Conservation (phyloP, 2,888 invertebrate species). For the Leucoma salicis region DNA sequence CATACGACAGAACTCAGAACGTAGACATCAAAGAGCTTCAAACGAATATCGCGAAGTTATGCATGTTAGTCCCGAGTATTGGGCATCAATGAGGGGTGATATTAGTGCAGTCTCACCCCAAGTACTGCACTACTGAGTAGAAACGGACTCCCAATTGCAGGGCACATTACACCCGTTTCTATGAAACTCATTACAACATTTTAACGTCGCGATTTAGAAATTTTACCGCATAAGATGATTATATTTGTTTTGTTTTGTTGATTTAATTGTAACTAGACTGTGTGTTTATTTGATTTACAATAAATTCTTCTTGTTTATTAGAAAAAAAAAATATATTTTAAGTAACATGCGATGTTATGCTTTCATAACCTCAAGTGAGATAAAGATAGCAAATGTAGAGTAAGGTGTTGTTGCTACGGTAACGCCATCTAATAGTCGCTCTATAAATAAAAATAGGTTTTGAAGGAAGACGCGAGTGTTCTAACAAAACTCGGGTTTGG, state of each 20-base stretch:
- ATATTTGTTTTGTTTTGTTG: background rate
- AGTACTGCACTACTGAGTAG: conserved; percentile 58
- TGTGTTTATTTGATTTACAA: too few species aligned
- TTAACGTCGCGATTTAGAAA: conserved; percentile 41
- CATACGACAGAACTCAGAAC: conserved; percentile 2
- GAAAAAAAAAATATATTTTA: background rate
- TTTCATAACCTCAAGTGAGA: conserved; percentile 7
- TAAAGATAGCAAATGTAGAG: conserved; percentile 15
- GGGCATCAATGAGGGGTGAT: conserved; percentile 30
- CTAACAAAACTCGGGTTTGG: too few species aligned
- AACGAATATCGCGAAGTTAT: background rate
- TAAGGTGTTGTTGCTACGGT: conserved; percentile 3
- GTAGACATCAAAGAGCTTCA: conserved; percentile 1
- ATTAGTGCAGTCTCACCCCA: conserved; percentile 46
- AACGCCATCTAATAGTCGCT: conserved; percentile 36
- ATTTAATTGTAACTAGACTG: too few species aligned
- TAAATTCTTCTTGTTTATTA: background rate
- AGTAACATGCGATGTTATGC: conserved; percentile 2
- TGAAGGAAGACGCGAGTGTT: too few species aligned
- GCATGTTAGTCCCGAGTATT: conserved; percentile 22
- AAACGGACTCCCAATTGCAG: conserved; percentile 55
- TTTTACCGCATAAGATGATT: background rate
- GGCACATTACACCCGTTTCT: too few species aligned
- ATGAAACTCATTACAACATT: too few species aligned
- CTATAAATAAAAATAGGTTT: too few species aligned